Percentiles rank a stretch among this genome's conserved stretches.
phyloP scores from a whole-genome alignment of 2,113 vertebrate species.

The Lamprotornis superbus region DNA sequence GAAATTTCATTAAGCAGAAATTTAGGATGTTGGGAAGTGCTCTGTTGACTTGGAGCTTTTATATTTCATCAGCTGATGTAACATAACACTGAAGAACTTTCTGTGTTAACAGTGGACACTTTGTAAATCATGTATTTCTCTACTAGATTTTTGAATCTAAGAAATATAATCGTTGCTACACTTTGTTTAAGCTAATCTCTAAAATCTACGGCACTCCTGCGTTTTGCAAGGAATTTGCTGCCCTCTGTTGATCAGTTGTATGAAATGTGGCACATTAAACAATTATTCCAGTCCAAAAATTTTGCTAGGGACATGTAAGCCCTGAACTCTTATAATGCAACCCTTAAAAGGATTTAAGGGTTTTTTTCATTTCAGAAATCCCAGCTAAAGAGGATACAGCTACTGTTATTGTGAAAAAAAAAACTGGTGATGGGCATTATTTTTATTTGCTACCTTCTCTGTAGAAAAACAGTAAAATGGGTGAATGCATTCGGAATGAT shows the following conservation, averaged over 20 bases:
- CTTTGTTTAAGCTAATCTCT: neutral
- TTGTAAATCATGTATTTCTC: neutral
- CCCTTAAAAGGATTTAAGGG: accelerated
- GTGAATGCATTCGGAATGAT: neutral
- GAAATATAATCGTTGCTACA: neutral
- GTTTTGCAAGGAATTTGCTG: constrained; percentile 50
- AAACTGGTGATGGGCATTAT: neutral
- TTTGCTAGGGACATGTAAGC: accelerated
- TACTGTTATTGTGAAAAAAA: neutral
- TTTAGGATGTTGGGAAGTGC: neutral
- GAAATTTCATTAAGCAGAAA: neutral
- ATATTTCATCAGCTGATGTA: neutral
- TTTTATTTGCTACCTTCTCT: neutral
- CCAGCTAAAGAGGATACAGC: neutral
- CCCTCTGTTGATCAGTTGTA: constrained; percentile 17
- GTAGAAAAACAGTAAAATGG: neutral
- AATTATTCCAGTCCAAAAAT: neutral
- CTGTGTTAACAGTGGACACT: neutral
- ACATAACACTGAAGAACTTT: neutral
- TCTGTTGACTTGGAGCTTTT: neutral
- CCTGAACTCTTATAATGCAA: neutral
- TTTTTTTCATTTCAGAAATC: neutral
- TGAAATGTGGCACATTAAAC: neutral
- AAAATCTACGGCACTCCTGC: accelerated
- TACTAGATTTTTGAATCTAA: neutral